Conservation (phyloP, 2,888 invertebrate species). For the Pocota personata region DNA sequence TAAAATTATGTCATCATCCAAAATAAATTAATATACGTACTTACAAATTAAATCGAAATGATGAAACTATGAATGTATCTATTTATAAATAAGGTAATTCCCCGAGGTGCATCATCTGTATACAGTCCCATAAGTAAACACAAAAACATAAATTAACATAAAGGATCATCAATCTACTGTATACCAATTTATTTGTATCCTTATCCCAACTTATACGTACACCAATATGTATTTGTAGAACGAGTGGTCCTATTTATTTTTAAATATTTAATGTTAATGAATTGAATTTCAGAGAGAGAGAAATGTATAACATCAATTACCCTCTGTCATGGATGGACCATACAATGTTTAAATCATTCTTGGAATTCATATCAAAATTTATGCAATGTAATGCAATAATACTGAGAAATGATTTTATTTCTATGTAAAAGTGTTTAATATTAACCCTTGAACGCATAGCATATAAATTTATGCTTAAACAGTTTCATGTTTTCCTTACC, state of each 20-base stretch:
- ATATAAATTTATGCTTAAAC: no score
- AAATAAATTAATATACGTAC: conserved; percentile 10
- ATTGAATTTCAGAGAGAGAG: background rate
- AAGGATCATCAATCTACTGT: background rate
- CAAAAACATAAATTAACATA: conserved; percentile 25
- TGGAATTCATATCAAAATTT: background rate
- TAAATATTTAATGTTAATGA: conserved; percentile 30
- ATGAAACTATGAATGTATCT: background rate
- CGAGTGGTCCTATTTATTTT: background rate
- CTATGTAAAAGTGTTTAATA: background rate
- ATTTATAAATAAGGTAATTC: background rate
- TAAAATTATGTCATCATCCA: background rate
- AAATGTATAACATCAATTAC: background rate
- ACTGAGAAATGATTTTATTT: background rate
- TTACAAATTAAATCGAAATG: background rate
- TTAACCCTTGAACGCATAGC: no score
- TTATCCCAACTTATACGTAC: background rate
- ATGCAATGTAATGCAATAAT: background rate
- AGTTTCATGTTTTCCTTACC: no score
- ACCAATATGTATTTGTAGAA: background rate
- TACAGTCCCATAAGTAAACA: background rate
- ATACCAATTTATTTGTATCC: background rate
- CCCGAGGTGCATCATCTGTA: background rate
- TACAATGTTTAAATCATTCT: background rate
- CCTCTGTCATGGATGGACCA: background rate